These are phyloP conservation scores for Palythoa heliodiscus DNA, from an alignment of 92 coral and sea anemone genomes.

Conservation along the genomic window DNA sequence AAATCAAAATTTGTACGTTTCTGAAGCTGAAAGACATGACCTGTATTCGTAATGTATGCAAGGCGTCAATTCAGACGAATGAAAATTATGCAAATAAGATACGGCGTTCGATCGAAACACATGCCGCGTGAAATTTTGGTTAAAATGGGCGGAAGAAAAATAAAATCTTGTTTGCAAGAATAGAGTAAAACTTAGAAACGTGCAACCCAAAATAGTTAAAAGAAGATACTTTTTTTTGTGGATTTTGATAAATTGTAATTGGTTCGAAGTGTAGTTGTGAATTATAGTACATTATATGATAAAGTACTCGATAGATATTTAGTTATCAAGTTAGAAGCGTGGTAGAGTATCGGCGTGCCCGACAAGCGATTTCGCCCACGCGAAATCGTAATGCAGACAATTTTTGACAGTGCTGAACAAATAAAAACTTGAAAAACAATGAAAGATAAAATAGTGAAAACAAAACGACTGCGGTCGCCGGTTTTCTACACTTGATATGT, in stretches of 20 bases:
- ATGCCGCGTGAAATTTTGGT: not conserved
- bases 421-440: not conserved
- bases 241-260: not conserved
- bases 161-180: not conserved
- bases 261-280: not conserved
- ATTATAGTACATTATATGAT: not conserved
- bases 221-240: too few species aligned
- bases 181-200: not conserved
- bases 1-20: not conserved
- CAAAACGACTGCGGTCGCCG: not conserved
- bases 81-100: not conserved
- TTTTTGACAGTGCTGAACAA: slow-evolving; percentile 9
- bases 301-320: too few species aligned
- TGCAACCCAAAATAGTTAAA: not conserved
- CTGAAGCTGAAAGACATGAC: not conserved
- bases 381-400: not conserved
- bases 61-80: not conserved
- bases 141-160: not conserved
- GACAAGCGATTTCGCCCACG: slow-evolving; percentile 4
- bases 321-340: not conserved
- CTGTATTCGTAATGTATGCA: slow-evolving; percentile 1
- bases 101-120: not conserved
- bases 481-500: not conserved
- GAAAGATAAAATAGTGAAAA: not conserved
- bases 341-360: not conserved